A percentile compares a stretch with the other conserved stretches of the same genome.
Conservation (phyloP, 2,113 vertebrate genomes). For the Tretioscincus oriximinensis region DNA sequence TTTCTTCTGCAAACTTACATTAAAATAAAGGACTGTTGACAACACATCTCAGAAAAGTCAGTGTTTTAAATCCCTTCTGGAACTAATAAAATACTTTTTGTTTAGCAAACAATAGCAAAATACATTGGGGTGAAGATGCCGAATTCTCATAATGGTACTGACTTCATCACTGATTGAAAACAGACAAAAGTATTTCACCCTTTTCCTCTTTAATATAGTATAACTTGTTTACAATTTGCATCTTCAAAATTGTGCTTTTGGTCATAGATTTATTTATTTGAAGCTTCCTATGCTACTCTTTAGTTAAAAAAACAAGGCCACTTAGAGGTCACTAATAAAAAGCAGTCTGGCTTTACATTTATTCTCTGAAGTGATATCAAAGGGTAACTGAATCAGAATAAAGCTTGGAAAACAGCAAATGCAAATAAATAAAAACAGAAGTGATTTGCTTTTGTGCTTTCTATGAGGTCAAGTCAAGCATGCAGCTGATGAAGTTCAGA, state of each 20-base stretch:
- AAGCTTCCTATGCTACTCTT: too few species aligned
- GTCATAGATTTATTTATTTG: too few species aligned
- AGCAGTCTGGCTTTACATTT: neutral
- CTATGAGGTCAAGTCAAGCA: neutral
- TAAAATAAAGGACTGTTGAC: slow-evolving; percentile 40
- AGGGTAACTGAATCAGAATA: too few species aligned
- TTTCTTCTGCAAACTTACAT: slow-evolving; percentile 36
- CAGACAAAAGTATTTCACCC: neutral
- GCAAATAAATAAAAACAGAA: neutral
- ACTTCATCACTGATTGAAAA: neutral
- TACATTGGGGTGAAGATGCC: neutral
- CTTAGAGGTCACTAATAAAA: too few species aligned
- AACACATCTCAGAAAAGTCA: slow-evolving; percentile 28
- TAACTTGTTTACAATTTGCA: neutral
- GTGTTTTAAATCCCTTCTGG: slow-evolving; percentile 38
- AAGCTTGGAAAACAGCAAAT: too few species aligned
- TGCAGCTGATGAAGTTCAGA: neutral
- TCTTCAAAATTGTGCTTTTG: neutral
- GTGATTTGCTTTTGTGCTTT: rapidly evolving
- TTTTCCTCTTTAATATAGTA: neutral
- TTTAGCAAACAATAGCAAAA: neutral
- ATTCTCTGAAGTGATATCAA: too few species aligned
- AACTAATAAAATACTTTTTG: neutral
- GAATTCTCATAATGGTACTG: rapidly evolving
- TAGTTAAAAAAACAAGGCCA: too few species aligned